Evolutionary conservation across 2,888 invertebrate species (phyloP).

Genomic region (Lottia scabra): DNA sequence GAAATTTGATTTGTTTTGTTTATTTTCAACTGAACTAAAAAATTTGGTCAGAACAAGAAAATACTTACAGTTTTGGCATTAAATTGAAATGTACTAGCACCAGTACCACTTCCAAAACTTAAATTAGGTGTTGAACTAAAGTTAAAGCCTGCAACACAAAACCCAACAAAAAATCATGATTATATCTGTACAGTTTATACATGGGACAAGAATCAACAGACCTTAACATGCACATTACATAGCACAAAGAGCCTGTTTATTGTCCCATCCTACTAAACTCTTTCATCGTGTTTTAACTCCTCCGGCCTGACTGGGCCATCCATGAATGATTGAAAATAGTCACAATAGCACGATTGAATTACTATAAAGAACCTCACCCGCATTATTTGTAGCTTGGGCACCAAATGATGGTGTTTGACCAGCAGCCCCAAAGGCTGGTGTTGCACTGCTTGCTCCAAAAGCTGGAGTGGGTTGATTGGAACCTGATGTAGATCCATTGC

Average conservation of each 20-base stretch:
- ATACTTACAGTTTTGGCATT: slow-evolving; percentile 6
- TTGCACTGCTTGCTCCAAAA: background rate
- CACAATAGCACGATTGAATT: no score
- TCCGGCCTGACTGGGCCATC: no score
- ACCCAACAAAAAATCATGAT: no score
- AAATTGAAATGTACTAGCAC: slow-evolving; percentile 5
- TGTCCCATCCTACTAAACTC: no score
- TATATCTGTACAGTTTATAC: no score
- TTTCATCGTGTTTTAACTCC: no score
- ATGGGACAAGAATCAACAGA: no score
- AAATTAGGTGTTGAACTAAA: slow-evolving; percentile 13
- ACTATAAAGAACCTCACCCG: background rate
- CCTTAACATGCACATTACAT: no score
- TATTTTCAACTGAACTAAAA: background rate
- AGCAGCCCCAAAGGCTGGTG: background rate
- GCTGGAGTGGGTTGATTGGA: background rate
- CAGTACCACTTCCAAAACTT: slow-evolving; percentile 7
- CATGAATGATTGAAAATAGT: no score
- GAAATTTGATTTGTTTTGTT: no score
- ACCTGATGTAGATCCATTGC: slow-evolving; percentile 7
- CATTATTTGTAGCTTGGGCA: background rate
- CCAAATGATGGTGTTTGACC: slow-evolving; percentile 9
- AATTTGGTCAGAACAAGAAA: background rate
- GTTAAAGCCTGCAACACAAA: slow-evolving; percentile 3
- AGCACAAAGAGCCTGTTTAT: no score